These are phyloP conservation scores for Hiodon alosoides DNA, from an alignment of 2,113 vertebrate genomes.

Conservation along the genomic window DNA sequence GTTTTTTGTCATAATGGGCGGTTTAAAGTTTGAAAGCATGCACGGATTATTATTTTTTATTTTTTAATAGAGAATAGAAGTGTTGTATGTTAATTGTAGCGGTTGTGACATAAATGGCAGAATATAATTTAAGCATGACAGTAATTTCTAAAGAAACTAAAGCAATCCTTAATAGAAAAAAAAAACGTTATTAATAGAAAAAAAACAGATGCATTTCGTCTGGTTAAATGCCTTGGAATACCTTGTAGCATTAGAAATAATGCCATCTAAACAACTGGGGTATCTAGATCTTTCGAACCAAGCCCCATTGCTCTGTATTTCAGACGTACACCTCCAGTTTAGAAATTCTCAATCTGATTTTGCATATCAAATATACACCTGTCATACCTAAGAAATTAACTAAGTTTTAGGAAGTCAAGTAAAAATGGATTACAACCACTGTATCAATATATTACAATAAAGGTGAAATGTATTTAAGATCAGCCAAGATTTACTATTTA, in stretches of 20 bases:
- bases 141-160: neutral
- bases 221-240: neutral
- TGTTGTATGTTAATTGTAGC: constrained; percentile 41
- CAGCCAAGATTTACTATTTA: too few species aligned
- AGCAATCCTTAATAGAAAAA: constrained; percentile 12
- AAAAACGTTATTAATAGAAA: constrained; percentile 6
- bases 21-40: constrained; percentile 66
- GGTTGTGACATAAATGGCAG: constrained; percentile 39
- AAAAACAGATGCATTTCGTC: neutral
- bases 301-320: neutral
- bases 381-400: neutral
- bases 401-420: neutral
- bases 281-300: neutral
- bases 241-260: constrained; percentile 39
- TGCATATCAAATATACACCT: neutral
- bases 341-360: neutral
- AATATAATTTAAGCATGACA: neutral
- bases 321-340: neutral
- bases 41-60: neutral
- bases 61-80: constrained; percentile 6
- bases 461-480: too few species aligned
- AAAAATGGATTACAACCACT: neutral
- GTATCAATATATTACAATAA: too few species aligned
- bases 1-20: constrained; percentile 78
- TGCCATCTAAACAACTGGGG: constrained; percentile 11